Conservation (phyloP, 2,797 vertebrate genomes). For the Darevskia mixta region DNA sequence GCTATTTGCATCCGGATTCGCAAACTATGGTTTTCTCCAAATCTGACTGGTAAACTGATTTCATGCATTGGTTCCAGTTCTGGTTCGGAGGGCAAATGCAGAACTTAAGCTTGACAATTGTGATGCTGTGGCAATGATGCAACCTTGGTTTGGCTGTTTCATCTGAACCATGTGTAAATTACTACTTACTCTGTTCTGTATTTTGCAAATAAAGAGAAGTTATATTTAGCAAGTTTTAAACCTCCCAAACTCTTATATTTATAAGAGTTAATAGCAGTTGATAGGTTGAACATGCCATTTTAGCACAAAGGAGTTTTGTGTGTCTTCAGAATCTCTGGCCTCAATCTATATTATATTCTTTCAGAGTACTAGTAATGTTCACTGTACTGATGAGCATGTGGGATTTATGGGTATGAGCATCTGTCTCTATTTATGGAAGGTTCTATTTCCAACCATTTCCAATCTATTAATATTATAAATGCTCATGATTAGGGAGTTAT, state of each 20-base stretch:
- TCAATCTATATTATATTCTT: background rate
- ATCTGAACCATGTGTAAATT: background rate
- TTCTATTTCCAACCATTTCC: conserved; percentile 11
- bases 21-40: background rate
- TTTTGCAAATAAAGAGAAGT: background rate
- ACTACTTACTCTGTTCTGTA: background rate
- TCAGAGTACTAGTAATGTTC: conserved; percentile 8
- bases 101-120: too few species aligned
- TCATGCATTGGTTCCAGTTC: background rate
- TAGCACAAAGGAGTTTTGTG: background rate
- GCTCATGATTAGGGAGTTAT: conserved; percentile 4
- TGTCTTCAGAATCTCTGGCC: too few species aligned
- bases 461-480: conserved; percentile 12
- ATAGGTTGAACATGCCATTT: background rate
- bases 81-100: background rate
- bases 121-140: background rate
- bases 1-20: background rate
- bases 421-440: background rate
- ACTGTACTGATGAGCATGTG: background rate
- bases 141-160: background rate
- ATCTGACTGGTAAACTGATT: background rate
- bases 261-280: too few species aligned
- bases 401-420: background rate
- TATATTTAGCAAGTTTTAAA: background rate
- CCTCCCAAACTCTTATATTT: background rate